phyloP scores from a whole-genome alignment of 2,797 vertebrate genomes.

The Tenualosa ilisha region DNA sequence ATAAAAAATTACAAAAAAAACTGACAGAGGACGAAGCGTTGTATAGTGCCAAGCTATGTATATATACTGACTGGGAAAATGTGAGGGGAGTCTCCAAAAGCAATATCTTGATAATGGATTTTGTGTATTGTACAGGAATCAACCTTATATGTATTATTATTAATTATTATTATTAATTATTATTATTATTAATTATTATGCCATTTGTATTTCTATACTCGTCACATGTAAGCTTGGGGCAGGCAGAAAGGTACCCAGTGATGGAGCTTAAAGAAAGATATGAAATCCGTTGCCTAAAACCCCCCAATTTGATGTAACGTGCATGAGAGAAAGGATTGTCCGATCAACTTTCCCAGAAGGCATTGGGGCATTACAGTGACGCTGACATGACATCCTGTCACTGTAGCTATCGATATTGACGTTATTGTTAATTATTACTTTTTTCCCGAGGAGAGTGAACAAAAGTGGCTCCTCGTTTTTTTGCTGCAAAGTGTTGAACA shows the following conservation, averaged over 20 bases:
- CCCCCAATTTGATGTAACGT: constrained; percentile 66
- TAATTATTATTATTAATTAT: constrained; percentile 70
- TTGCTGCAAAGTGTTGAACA: constrained; percentile 89
- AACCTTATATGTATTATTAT: constrained; percentile 82
- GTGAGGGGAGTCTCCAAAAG: constrained; percentile 81
- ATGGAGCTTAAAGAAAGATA: constrained; percentile 40
- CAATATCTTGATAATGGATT: constrained; percentile 83
- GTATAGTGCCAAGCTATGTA: constrained; percentile 85
- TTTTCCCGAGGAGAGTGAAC: constrained; percentile 60
- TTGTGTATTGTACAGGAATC: constrained; percentile 83
- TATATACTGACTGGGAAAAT: constrained; percentile 74
- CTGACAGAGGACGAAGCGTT: constrained; percentile 64
- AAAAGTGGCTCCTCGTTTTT: constrained; percentile 70
- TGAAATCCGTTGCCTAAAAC: constrained; percentile 68
- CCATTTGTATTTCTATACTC: constrained; percentile 78
- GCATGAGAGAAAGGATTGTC: constrained; percentile 73
- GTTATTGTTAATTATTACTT: constrained; percentile 74
- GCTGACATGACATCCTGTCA: constrained; percentile 70
- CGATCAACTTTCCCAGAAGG: constrained; percentile 64
- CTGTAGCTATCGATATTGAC: constrained; percentile 77
- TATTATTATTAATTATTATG: constrained; percentile 59
- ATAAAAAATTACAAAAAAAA: constrained; percentile 54
- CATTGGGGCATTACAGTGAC: constrained; percentile 67
- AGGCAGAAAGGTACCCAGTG: constrained; percentile 50
- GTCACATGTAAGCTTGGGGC: constrained; percentile 76